Conservation (phyloP, 2,797 vertebrate genomes). For the Parauchenoglanis punctatus region DNA sequence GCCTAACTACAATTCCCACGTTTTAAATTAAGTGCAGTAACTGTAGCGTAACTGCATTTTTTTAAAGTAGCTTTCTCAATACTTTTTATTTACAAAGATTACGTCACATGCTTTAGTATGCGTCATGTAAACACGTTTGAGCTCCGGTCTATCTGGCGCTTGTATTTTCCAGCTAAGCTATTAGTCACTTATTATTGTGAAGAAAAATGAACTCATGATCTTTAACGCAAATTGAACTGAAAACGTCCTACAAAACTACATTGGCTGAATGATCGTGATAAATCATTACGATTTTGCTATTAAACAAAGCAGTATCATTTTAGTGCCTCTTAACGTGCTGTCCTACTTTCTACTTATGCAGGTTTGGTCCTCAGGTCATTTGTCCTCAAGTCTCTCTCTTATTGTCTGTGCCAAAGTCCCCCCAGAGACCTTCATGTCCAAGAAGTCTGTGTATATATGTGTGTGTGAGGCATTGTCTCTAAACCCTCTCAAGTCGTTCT, state of each 20-base stretch:
- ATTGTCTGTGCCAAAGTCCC: slow-evolving; percentile 42
- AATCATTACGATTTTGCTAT: background rate
- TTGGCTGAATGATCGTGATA: background rate
- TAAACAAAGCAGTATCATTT: slow-evolving; percentile 5
- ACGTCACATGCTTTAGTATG: background rate
- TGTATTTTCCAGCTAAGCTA: background rate
- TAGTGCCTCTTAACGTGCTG: background rate
- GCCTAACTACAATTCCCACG: background rate
- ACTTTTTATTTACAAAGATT: background rate
- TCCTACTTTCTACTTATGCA: slow-evolving; percentile 48
- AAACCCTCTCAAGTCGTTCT: slow-evolving; percentile 41
- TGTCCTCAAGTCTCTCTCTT: slow-evolving; percentile 40
- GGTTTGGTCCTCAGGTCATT: slow-evolving; percentile 43
- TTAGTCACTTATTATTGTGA: background rate
- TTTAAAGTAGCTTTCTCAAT: background rate
- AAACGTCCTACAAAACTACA: background rate
- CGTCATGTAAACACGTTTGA: background rate
- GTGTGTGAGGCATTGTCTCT: slow-evolving; percentile 18
- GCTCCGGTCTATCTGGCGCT: too few relatives aligned
- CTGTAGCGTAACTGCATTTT: background rate
- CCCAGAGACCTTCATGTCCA: slow-evolving; percentile 43
- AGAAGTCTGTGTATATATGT: slow-evolving; percentile 33
- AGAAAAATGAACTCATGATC: background rate
- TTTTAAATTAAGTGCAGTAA: slow-evolving; percentile 16
- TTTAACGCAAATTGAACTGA: background rate